Conservation (phyloP, 2,888 invertebrate genomes). For the Thymelicus acteon region DNA sequence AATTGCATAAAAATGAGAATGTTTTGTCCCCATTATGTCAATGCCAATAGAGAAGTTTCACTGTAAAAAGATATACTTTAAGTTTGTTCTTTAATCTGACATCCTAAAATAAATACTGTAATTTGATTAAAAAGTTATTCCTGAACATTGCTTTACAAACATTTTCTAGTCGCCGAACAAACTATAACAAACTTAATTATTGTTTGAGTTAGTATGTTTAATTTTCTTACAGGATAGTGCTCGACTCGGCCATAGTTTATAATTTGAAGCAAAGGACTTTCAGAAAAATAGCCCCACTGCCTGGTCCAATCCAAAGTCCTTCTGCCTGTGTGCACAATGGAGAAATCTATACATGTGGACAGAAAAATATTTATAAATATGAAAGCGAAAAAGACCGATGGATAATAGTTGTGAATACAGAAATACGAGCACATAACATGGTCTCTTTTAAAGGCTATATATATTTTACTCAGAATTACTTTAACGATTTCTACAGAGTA, state of each 20-base stretch:
- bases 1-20: no score
- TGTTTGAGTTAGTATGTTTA: background rate
- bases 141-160: no score
- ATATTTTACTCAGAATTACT: constrained; percentile 69
- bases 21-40: no score
- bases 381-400: constrained; percentile 60
- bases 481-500: constrained; percentile 64
- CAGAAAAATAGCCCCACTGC: constrained; percentile 62
- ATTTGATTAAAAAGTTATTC: no score
- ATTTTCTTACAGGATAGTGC: constrained; percentile 61
- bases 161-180: no score
- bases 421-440: constrained; percentile 60
- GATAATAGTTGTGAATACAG: constrained; percentile 52
- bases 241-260: constrained; percentile 63
- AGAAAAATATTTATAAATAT: constrained; percentile 64
- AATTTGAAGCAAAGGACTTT: constrained; percentile 62
- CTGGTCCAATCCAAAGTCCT: constrained; percentile 70
- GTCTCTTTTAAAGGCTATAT: constrained; percentile 64
- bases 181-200: constrained; percentile 8
- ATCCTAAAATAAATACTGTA: no score
- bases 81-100: no score
- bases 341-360: constrained; percentile 62
- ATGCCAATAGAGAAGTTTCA: no score
- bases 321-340: constrained; percentile 64
- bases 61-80: no score